A percentile compares a stretch with the other conserved stretches of the same genome.
Evolutionary conservation across 2,797 vertebrate genomes (phyloP).

Genomic region (Mycteria americana): DNA sequence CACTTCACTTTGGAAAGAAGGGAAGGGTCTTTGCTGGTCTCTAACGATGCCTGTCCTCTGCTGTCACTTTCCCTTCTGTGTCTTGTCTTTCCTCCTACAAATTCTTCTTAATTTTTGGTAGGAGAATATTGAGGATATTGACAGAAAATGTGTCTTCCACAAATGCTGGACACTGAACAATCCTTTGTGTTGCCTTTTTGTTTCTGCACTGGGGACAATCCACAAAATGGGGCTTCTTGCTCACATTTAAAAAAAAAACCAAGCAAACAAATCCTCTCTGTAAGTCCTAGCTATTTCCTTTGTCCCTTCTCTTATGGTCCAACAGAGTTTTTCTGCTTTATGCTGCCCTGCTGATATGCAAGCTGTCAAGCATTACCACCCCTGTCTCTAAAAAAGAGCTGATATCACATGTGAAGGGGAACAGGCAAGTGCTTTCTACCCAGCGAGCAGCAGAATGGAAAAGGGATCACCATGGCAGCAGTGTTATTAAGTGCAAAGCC

Average conservation of each 20-base stretch:
- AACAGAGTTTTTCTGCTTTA: neutral
- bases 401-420: conserved; percentile 12
- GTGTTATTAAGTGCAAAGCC: conserved; percentile 53
- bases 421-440: conserved; percentile 29
- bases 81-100: neutral
- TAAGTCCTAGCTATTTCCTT: neutral
- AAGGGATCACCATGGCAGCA: conserved; percentile 67
- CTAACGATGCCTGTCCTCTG: neutral
- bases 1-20: neutral
- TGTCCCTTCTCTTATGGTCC: neutral
- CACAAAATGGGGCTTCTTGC: neutral
- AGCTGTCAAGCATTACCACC: conserved; percentile 26
- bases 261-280: neutral
- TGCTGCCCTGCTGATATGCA: conserved; percentile 39
- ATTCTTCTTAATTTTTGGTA: neutral
- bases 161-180: neutral
- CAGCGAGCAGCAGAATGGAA: conserved; percentile 35
- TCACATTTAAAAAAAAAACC: neutral
- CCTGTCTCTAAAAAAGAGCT: conserved; percentile 10
- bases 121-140: neutral
- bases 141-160: neutral
- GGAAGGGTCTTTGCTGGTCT: neutral
- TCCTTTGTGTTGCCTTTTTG: neutral
- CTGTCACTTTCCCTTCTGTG: neutral
- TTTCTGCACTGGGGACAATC: neutral